Base-by-base conservation (phyloP, 2,113 vertebrate genomes). In the Anguilla rostrata region DNA sequence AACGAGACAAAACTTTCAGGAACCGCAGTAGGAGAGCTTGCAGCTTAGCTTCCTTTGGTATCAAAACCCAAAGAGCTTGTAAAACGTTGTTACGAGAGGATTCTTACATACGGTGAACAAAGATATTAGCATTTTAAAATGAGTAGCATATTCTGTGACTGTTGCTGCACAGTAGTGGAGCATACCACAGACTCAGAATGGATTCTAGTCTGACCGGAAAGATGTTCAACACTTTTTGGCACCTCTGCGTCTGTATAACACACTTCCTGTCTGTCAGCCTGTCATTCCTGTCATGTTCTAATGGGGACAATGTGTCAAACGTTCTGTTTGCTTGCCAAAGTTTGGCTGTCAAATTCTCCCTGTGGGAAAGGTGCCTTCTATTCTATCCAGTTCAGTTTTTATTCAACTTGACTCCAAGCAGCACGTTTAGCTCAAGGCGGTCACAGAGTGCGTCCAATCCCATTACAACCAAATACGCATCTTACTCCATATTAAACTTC, bases 1-100 rank as follows among this genome's bases (percentile, higher is more conserved):
- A 91, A 82, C 87, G 88, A 88, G 57, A 82, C 83, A 88, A 57
- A 81, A 87, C 88, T 78, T 29, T 34, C 53, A 83, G 41, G 39
- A 83, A 56, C 46, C 20, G 12, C 22, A 83, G 81, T n/a, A 12
- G n/a, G 29, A 83, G 46, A 40, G 43, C 46, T 83, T 11, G 20
- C 16, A 57, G 49, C 15, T 26, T 60, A 15, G 78, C 34, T 26
- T 29, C 3, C 49, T 29, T 81, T 8, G 39, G 56, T 66, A 8
- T 86, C 34, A 75, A 53, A 63, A 86, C 43, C 60, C 22, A 60
- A 34, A 34, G 22, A 86, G 49, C 60, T 34, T 34, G 34, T 34
- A 34, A 34, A 34, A 34, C 34, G 34, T 34, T 34, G 34, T 34
- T 34, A 34, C 34, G 34, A 34, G 34, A 34, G 18, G 5, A 22